Evolutionary conservation across 1,140 invertebrate species (phyloP), one percentile per base, ranked within the genome.

Genomic region (Coenobita brevimanus): DNA sequence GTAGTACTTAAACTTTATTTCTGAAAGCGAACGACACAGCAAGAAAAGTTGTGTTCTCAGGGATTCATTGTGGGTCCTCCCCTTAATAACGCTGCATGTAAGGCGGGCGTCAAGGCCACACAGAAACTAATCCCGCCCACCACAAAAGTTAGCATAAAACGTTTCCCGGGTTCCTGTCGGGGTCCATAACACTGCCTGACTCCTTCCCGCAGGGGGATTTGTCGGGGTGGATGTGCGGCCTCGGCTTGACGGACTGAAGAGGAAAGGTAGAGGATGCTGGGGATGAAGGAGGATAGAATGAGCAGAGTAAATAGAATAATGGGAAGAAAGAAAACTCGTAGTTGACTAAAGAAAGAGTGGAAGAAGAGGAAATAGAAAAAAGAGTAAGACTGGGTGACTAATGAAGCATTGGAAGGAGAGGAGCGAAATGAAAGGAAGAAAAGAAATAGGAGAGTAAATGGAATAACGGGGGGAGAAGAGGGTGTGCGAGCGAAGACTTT

Each of bases 71-170:
- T 50, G 17, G 17, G 17, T 50, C 46, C 46, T 8, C 46, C 46
- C 46, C 6, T 50, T 50, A 4, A 76, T 43, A 79, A 57, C 76
- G 43, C 30, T 43, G 64, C 64, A 71, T 30, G 62, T 82, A 71
- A 82, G 50, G 43, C 41, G 46, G 30, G 15, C 64, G 15, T 50
- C 41, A 54, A 50, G 80, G 62, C 38, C 73, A 76, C 41, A 76
- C 76, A 41, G 30, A 33, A 64, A 82, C 50, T 82, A 82, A 82
- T 82, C 80, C 80, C 38, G 80, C 38, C 41, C 27, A 8, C 33
- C 30, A 67, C 80, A 71, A 80, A 82, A 60, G 80, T 82, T 71
- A 82, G 80, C 64, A 71, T 82, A 82, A 82, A 82, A 82, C 64
- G 38, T 82, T 82, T 82, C 80, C 38, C 27, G n/a, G 24, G 80